A percentile compares a stretch with the other conserved stretches of the same genome.
These are phyloP conservation scores for Irena cyanogastra DNA, from an alignment of 2,113 vertebrate genomes.

Conservation along the genomic window DNA sequence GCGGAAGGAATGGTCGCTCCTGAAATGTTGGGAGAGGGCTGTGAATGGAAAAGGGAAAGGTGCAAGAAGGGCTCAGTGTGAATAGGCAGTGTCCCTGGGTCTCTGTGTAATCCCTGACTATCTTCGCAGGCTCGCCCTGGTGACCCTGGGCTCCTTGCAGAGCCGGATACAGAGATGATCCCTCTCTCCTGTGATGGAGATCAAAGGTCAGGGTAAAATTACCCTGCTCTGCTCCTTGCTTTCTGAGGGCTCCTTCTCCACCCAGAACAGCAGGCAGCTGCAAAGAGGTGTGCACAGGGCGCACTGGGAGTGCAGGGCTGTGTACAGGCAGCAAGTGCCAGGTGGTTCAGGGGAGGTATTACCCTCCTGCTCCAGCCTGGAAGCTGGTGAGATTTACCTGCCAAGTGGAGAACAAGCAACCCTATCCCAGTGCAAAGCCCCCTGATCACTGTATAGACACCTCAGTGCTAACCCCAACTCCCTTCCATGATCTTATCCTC, in stretches of 20 bases:
- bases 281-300: background rate
- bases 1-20: background rate
- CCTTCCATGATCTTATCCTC: background rate
- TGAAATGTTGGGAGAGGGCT: background rate
- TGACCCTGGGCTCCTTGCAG: slow-evolving; percentile 54
- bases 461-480: background rate
- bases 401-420: background rate
- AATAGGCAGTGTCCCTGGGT: background rate
- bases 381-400: background rate
- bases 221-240: slow-evolving; percentile 25
- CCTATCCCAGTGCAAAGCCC: background rate
- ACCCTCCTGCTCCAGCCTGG: background rate
- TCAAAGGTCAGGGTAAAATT: slow-evolving; percentile 62
- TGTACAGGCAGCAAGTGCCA: rapidly evolving
- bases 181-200: slow-evolving; percentile 1
- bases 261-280: background rate
- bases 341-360: background rate
- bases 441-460: background rate
- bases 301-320: rapidly evolving
- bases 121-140: background rate
- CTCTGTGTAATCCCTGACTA: slow-evolving; percentile 30
- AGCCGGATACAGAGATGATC: slow-evolving; percentile 63
- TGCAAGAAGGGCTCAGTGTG: background rate
- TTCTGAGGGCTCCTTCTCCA: background rate
- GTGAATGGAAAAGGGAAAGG: slow-evolving; percentile 11